phyloP scores from a whole-genome alignment of 2,797 vertebrate genomes.

The Acrossocheilus fasciatus region DNA sequence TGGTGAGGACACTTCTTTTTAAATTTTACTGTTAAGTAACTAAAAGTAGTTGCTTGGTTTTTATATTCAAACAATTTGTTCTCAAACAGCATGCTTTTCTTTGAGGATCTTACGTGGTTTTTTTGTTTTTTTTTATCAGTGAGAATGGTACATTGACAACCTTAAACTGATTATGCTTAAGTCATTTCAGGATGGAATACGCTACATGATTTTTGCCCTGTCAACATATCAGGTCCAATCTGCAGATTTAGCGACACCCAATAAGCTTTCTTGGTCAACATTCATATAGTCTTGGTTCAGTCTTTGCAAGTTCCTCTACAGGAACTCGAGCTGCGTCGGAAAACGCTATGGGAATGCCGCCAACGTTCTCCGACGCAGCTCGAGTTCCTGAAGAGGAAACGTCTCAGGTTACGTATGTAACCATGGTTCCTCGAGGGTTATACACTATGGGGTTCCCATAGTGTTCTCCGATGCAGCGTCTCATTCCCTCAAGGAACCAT shows the following conservation, averaged over 20 bases:
- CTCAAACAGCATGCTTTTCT: not conserved
- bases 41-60: not conserved
- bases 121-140: not conserved
- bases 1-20: conserved; percentile 82
- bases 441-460: too few relatives aligned
- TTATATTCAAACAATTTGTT: not conserved
- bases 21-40: not conserved
- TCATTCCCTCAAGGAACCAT: too few relatives aligned
- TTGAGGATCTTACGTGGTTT: not conserved
- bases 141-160: not conserved
- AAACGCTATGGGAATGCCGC: too few relatives aligned
- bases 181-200: not conserved
- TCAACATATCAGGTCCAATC: not conserved
- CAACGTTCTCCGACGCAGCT: too few relatives aligned
- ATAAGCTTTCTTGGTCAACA: not conserved
- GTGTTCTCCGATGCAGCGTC: too few relatives aligned
- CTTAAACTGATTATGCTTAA: not conserved
- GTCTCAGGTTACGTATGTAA: too few relatives aligned
- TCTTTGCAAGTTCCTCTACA: not conserved
- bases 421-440: too few relatives aligned
- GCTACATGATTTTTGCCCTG: not conserved
- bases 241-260: not conserved
- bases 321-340: too few relatives aligned
- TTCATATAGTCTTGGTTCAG: not conserved
- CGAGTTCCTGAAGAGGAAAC: too few relatives aligned